Conservation (phyloP, 30 jellyfish, hydroid and myxozoan species). For the Cassiopea xamachana region DNA sequence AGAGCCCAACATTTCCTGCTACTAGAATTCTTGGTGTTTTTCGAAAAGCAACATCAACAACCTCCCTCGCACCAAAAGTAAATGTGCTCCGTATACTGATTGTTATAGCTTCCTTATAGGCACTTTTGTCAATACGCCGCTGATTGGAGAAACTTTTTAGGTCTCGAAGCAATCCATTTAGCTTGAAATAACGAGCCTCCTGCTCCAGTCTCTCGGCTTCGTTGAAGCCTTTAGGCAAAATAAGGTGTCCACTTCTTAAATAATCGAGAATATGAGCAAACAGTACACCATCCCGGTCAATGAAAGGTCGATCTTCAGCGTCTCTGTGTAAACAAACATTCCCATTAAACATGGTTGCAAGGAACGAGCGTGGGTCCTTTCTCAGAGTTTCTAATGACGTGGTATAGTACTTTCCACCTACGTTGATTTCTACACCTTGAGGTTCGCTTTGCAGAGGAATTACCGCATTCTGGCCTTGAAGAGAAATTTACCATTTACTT, state of each 20-base stretch:
- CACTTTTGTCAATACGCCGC: neutral
- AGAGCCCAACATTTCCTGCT: slow-evolving; percentile 64
- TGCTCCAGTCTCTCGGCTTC: slow-evolving; percentile 53
- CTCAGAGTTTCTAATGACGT: slow-evolving; percentile 54
- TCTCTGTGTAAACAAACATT: slow-evolving; percentile 52
- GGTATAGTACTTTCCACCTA: slow-evolving; percentile 54
- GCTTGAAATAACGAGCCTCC: slow-evolving; percentile 61
- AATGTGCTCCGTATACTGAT: slow-evolving; percentile 51
- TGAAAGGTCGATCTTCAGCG: slow-evolving; percentile 32
- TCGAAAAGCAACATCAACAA: slow-evolving; percentile 63
- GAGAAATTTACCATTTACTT: neutral
- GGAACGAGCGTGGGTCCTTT: slow-evolving; percentile 46
- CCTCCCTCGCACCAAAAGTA: slow-evolving; percentile 60
- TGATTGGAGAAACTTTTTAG: neutral
- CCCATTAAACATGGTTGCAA: slow-evolving; percentile 67
- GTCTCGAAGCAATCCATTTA: slow-evolving; percentile 36
- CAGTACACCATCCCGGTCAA: slow-evolving; percentile 63
- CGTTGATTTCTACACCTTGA: slow-evolving; percentile 42
- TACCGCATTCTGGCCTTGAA: neutral
- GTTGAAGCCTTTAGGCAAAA: slow-evolving; percentile 60
- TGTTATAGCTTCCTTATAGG: slow-evolving; percentile 10
- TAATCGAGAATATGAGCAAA: slow-evolving; percentile 60
- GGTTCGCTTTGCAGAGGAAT: neutral
- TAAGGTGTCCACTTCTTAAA: slow-evolving; percentile 46
- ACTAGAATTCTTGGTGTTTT: slow-evolving; percentile 71